Percentiles rank a stretch among this genome's conserved stretches.
These are phyloP conservation scores for Ailuropoda melanoleuca DNA, from an alignment of 2,113 vertebrate species.

Conservation along the genomic window DNA sequence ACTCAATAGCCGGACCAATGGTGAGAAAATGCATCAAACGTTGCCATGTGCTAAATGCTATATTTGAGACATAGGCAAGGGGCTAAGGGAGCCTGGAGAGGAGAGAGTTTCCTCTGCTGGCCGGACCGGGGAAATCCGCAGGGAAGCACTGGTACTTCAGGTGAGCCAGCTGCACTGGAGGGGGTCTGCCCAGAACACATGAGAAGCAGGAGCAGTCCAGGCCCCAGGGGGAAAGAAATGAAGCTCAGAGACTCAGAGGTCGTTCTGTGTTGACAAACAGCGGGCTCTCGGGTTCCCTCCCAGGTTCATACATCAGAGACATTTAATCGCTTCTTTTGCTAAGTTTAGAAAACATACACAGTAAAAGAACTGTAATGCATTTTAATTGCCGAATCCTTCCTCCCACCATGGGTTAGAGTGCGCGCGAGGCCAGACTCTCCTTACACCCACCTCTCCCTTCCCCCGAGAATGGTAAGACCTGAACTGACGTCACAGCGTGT, in stretches of 20 bases:
- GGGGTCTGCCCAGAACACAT: background rate
- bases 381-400: background rate
- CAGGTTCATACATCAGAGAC: too few relatives aligned
- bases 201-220: too few relatives aligned
- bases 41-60: rapidly evolving
- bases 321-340: background rate
- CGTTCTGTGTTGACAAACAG: background rate
- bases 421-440: too few relatives aligned
- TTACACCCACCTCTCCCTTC: rapidly evolving
- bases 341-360: background rate
- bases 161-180: background rate
- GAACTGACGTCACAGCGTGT: background rate
- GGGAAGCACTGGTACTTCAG: background rate
- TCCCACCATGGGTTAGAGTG: background rate
- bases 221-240: too few relatives aligned
- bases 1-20: rapidly evolving
- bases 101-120: background rate
- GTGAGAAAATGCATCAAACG: background rate
- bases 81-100: background rate
- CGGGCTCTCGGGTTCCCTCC: background rate
- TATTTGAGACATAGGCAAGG: background rate
- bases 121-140: rapidly evolving
- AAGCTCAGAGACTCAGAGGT: background rate
- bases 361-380: background rate
- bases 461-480: background rate